Base-by-base conservation (phyloP, 2,797 vertebrate species). In the Spheniscus humboldti region DNA sequence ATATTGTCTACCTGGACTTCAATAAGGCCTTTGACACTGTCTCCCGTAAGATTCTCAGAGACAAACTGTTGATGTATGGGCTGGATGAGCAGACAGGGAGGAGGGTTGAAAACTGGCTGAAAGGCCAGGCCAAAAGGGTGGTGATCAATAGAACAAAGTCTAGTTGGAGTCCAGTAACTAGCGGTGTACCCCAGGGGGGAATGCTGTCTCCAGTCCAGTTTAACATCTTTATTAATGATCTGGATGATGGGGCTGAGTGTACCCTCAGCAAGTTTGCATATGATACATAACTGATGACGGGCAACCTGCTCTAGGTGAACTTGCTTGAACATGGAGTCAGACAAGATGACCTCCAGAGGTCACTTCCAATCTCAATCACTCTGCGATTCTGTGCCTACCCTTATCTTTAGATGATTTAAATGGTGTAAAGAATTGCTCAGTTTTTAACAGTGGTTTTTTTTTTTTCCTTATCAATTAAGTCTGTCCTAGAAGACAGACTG, bases 391-490 rank as follows among this genome's bases (percentile, higher is more conserved):
- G 27, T 53, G 33, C 55, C 22, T 18, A 47, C 4, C 7, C 7
- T 22, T 37, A 67, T 11, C 30, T 67, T 88, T 71, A 50, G 59
- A 12, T 55, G 8, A 53, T 43, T 74, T 90, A 30, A 28, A 33
- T 55, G 12, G 0, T 30, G 1, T 30, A 35, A 83, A 75, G 7
- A 47, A 28, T 13, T 52, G 2, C 19, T 37, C 0, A 1, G 14
- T 2, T 56, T 84, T 92, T 52, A 79, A 6, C 11, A 18, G 4
- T 13, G 23, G 7, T 35, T 35, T 7, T 41, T 2, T 6, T 50
- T 31, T 43, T n/a, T 17, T 10, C 10, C 12, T 30, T 41, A 22
- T 52, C 8, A 3, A 5, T 57, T 57, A 28, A 13, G 8, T 56
- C 11, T 2, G 10, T 48, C 55, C 19, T 50, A 62, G 16, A 84